Evolutionary conservation across 35 echinoderm and acorn worm genomes (phyloP), one percentile per base, ranked within the genome.

Genomic region (Patiria miniata): DNA sequence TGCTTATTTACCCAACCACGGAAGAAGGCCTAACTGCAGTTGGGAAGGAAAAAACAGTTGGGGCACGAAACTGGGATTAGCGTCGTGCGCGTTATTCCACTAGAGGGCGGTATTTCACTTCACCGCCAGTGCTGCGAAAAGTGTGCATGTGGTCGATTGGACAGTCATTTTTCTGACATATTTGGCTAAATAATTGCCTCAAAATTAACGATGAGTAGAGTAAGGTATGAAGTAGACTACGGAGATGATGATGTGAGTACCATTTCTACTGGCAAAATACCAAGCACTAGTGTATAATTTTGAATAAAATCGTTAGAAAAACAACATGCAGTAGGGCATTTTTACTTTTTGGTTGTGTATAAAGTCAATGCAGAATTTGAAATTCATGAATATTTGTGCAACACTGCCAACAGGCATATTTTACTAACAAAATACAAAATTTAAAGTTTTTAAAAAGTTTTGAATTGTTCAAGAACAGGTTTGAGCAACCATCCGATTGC

Each of bases 171-270:
- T 73, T 73, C 29, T 7, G 7, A 73, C 65, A 73, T 32, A 73
- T 73, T 14, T 8, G 9, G 9, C 65, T 9, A 73, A 73, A 47
- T 47, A 47, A 47, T 47, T 12, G 4, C 42, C 12, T 47, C n/a
- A n/a, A n/a, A n/a, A n/a, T 47, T 47, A 4, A 47, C 4, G 42
- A 73, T 73, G 65, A 73, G 65, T 73, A 73, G 65, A 30, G 7
- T 23, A 4, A 18, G 65, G 65, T 32, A 73, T 23, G 65, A 73
- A 36, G 23, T 32, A 3, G 65, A 73, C 26, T 73, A 73, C 15
- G 65, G 26, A 23, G 65, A 73, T 73, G 65, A 73, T 30, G 65
- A 73, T 73, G 65, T 73, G 34, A 73, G 65, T 73, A 73, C 34
- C 29, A 5, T 7, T n/a, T 60, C 19, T 3, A 60, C 19, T 60